Evolutionary conservation across 2,888 invertebrate genomes (phyloP).

Genomic region (Diloba caeruleocephala): DNA sequence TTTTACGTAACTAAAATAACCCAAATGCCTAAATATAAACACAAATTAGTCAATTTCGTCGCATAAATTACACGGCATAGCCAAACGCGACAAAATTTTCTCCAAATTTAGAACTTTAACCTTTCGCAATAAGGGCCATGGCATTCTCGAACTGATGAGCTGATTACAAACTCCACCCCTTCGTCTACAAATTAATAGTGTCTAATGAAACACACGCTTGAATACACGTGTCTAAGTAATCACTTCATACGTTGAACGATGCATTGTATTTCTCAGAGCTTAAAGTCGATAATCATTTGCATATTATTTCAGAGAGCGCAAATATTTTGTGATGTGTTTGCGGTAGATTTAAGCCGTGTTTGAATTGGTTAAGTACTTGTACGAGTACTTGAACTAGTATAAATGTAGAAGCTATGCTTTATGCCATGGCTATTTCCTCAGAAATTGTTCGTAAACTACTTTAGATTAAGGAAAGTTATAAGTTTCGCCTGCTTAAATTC

Average conservation of each 20-base stretch:
- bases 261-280: slow-evolving; percentile 15
- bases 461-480: too few species aligned
- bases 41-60: slow-evolving; percentile 52
- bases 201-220: slow-evolving; percentile 75
- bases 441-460: too few species aligned
- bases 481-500: too few species aligned
- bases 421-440: too few species aligned
- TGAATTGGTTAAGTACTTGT: slow-evolving; percentile 38
- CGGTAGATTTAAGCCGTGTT: slow-evolving; percentile 40
- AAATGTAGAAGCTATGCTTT: slow-evolving; percentile 19
- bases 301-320: slow-evolving; percentile 15
- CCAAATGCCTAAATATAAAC: slow-evolving; percentile 36
- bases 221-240: slow-evolving; percentile 53
- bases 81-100: slow-evolving; percentile 17
- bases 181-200: slow-evolving; percentile 74
- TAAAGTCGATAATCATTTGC: slow-evolving; percentile 25
- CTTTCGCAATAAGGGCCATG: slow-evolving; percentile 33
- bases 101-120: slow-evolving; percentile 36
- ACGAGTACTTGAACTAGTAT: slow-evolving; percentile 36
- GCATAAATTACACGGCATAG: slow-evolving; percentile 28
- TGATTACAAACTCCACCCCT: slow-evolving; percentile 50
- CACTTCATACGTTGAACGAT: slow-evolving; percentile 26
- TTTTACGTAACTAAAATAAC: too few species aligned
- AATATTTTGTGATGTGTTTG: slow-evolving; percentile 41
- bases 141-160: slow-evolving; percentile 35